Base-by-base conservation (phyloP, 2,888 invertebrate genomes). In the Macrosoma leucophasiata region DNA sequence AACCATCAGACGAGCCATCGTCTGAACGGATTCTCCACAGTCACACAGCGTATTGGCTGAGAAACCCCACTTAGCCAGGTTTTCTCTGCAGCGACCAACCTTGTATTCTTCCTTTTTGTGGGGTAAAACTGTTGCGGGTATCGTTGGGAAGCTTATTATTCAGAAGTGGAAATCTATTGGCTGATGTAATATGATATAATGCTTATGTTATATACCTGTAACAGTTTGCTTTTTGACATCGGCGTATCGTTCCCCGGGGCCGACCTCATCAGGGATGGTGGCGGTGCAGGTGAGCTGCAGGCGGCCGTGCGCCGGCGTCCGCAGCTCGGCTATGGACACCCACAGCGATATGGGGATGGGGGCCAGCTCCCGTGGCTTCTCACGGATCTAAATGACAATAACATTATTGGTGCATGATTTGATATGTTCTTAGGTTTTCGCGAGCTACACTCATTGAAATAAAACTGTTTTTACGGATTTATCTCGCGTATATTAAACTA, bases 261-360 rank as follows among this genome's bases (percentile, higher is more conserved):
- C 89, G 11, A 91, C 87, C 48, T 90, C 90, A 36, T 90, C 89
- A 1, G 93, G 93, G 50, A 93, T 93, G 29, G 93, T 92, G 20
- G 93, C 88, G 41, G 91, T 86, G 60, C 93, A 93, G 17, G 91
- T 91, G 38, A 93, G 86, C 58, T 90, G 89, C 44, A 93, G 76
- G 33, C 87, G 84, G 1, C 91, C 91, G 51, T 91, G 90, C 14
- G 87, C 88, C 3, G 90, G 90, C 15, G 89, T 88, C 49, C 90
- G 89, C 22, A 91, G 78, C 49, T 90, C 90, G 2, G 90, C 89
- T 48, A 93, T 89, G 34, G 91, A 89, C 41, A 93, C 89, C 68
- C 89, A 90, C 27, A 93, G 75, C 42, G 91, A 90, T 50, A 91
- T 90, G 24, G 89, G 90, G 29, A 89, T 87, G 5, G 85, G 79